Conservation (phyloP, 2,113 vertebrate genomes). For the Alethe castanea region DNA sequence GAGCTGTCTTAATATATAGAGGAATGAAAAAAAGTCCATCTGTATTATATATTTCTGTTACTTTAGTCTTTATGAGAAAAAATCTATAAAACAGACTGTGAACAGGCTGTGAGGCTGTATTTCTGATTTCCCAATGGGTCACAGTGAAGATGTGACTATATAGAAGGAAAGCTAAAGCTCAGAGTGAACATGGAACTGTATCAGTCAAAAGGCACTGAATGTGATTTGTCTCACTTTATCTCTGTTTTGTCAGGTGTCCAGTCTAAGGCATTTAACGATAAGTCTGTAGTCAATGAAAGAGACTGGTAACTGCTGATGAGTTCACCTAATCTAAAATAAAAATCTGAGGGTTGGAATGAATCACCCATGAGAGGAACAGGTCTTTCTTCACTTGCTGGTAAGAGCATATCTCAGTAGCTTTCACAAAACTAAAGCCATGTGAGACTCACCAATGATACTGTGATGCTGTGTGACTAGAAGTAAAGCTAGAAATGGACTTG, state of each 20-base stretch:
- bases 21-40: background rate
- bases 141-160: background rate
- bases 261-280: background rate
- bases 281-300: background rate
- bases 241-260: background rate
- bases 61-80: background rate
- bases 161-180: background rate
- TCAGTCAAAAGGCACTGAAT: background rate
- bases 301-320: background rate
- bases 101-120: background rate
- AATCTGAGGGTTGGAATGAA: background rate
- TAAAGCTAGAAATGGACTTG: background rate
- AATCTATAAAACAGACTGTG: background rate
- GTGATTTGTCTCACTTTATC: background rate
- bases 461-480: background rate
- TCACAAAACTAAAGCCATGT: background rate
- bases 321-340: background rate
- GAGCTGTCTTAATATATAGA: background rate
- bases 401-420: background rate
- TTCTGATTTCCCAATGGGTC: background rate
- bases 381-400: background rate
- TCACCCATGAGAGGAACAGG: background rate
- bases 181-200: background rate
- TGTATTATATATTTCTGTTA: background rate
- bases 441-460: background rate